A percentile compares a stretch with the other conserved stretches of the same genome.
Conservation (phyloP, 2,797 vertebrate genomes). For the Benthosema pterotum region DNA sequence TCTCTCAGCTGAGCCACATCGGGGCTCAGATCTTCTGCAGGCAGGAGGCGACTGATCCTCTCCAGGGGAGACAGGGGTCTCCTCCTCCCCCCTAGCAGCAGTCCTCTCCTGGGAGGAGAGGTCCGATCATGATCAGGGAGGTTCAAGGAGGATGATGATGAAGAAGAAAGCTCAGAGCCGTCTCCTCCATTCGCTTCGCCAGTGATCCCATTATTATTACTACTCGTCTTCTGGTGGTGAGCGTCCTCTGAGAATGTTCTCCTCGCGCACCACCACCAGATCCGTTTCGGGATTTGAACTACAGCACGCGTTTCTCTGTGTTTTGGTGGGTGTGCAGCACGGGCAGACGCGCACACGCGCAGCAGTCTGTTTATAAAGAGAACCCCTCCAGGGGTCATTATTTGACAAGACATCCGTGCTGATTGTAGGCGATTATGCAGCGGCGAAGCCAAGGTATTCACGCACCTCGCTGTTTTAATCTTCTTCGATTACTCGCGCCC, state of each 20-base stretch:
- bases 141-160: not conserved
- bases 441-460: no score
- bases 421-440: not conserved
- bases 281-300: no score
- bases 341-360: slow-evolving; percentile 26
- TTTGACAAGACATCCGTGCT: not conserved
- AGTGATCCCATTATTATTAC: slow-evolving; percentile 32
- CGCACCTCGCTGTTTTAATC: no score
- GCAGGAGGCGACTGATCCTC: slow-evolving; percentile 79
- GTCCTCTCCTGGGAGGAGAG: slow-evolving; percentile 12
- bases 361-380: slow-evolving; percentile 46
- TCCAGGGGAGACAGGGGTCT: slow-evolving; percentile 81
- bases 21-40: slow-evolving; percentile 68
- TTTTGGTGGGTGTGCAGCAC: slow-evolving; percentile 1
- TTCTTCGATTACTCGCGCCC: no score
- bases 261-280: not conserved
- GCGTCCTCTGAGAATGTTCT: slow-evolving; percentile 44
- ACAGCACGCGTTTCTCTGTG: no score
- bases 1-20: slow-evolving; percentile 77
- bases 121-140: slow-evolving; percentile 10
- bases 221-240: slow-evolving; percentile 28
- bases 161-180: slow-evolving; percentile 8
- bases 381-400: slow-evolving; percentile 28
- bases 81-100: slow-evolving; percentile 41
- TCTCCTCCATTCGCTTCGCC: slow-evolving; percentile 27